A percentile compares a stretch with the other conserved stretches of the same genome.
These are phyloP conservation scores for Taeniopygia guttata DNA, from an alignment of 2,797 vertebrate species.

Conservation along the genomic window DNA sequence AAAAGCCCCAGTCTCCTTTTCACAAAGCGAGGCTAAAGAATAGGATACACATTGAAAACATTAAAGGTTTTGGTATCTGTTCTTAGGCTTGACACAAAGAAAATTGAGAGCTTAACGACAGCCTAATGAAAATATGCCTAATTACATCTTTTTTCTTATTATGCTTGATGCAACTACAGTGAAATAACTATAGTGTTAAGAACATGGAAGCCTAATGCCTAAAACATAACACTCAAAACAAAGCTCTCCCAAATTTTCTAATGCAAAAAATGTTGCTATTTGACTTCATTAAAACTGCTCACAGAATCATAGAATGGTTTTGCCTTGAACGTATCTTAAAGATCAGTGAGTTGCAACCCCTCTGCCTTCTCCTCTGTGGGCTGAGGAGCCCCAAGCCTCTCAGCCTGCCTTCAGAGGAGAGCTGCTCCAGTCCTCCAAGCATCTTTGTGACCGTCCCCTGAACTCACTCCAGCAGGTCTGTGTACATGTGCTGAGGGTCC, in stretches of 20 bases:
- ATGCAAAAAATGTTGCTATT: neutral
- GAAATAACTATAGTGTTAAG: neutral
- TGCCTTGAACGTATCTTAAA: neutral
- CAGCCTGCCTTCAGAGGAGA: neutral
- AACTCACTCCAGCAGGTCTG: neutral
- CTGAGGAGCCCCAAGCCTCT: neutral
- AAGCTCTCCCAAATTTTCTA: neutral
- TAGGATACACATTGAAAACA: neutral
- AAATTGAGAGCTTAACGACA: neutral
- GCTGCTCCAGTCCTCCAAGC: neutral
- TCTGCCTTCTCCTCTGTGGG: fast-evolving
- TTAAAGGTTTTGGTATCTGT: neutral
- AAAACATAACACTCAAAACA: neutral
- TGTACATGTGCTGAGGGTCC: too few species aligned
- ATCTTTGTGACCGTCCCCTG: too few species aligned
- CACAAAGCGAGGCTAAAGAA: neutral
- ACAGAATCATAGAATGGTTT: neutral
- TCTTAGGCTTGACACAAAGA: neutral
- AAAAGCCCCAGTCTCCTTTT: neutral
- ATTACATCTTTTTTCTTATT: neutral
- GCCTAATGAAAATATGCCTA: neutral
- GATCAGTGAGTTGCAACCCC: neutral
- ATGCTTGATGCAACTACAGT: neutral
- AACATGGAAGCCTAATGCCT: neutral
- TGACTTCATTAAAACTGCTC: neutral